Percentiles rank a stretch among this genome's conserved stretches.
Conservation (phyloP, 2,888 invertebrate genomes). For the Malthinus flaveolus region DNA sequence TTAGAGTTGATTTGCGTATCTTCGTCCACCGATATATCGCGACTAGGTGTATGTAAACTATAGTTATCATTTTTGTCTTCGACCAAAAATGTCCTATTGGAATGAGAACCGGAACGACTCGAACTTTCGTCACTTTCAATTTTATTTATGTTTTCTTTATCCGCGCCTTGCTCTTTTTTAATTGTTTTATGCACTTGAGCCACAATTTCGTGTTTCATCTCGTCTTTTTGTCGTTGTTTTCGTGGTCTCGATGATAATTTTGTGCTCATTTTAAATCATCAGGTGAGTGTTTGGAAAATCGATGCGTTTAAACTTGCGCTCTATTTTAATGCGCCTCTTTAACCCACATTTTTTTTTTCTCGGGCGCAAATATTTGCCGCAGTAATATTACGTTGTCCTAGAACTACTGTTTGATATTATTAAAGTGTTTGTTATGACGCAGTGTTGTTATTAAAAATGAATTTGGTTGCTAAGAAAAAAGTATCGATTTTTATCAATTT, state of each 20-base stretch:
- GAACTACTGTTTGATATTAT: too few relatives aligned
- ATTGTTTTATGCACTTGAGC: conserved; percentile 51
- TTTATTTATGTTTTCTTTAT: conserved; percentile 38
- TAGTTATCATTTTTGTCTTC: conserved; percentile 47
- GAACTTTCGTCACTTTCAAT: conserved; percentile 42
- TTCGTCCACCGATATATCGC: conserved; percentile 60
- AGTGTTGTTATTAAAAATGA: too few relatives aligned
- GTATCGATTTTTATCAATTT: too few relatives aligned
- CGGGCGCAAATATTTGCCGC: neutral
- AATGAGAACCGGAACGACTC: conserved; percentile 40
- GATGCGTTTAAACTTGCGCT: conserved; percentile 1
- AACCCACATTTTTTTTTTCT: neutral
- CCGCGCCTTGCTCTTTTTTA: conserved; percentile 36
- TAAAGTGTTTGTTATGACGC: too few relatives aligned
- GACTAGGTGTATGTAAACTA: conserved; percentile 47
- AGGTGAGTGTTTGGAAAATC: conserved; percentile 1
- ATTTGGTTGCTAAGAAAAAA: too few relatives aligned
- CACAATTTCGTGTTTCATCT: conserved; percentile 51
- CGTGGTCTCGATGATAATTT: conserved; percentile 44
- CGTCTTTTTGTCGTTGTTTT: conserved; percentile 48
- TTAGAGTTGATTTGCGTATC: conserved; percentile 62
- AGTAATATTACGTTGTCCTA: neutral
- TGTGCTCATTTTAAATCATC: conserved; percentile 35
- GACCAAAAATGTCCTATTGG: conserved; percentile 42
- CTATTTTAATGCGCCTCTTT: neutral